phyloP scores from a whole-genome alignment of 2,888 invertebrate genomes.

The Spicauda simplicius region DNA sequence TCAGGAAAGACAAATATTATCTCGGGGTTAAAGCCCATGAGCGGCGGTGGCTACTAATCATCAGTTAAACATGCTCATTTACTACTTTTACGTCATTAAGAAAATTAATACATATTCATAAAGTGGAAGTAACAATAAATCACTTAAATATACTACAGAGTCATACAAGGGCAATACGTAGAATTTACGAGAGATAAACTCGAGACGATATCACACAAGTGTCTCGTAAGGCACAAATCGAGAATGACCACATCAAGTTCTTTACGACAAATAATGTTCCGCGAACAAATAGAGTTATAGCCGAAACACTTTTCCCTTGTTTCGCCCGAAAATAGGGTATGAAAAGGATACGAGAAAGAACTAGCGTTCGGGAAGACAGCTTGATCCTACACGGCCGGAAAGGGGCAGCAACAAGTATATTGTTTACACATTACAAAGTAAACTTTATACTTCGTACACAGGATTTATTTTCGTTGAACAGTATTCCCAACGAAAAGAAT shows the following conservation, averaged over 20 bases:
- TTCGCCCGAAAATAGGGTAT: constrained; percentile 67
- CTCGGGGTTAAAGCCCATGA: no score
- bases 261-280: constrained; percentile 73
- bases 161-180: not conserved
- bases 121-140: not conserved
- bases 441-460: constrained; percentile 55
- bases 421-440: constrained; percentile 55
- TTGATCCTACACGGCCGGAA: constrained; percentile 72
- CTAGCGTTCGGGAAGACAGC: constrained; percentile 74
- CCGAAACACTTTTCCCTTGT: constrained; percentile 76
- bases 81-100: no score
- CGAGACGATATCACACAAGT: constrained; percentile 22
- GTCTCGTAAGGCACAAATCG: constrained; percentile 38
- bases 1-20: no score
- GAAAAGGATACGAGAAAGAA: constrained; percentile 53
- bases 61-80: no score
- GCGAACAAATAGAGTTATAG: constrained; percentile 63
- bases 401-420: constrained; percentile 77
- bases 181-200: constrained; percentile 32
- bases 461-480: constrained; percentile 53
- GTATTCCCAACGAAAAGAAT: constrained; percentile 55
- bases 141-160: not conserved
- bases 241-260: constrained; percentile 50
- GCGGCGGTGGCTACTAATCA: no score
- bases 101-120: no score